Evolutionary conservation across 2,888 invertebrate genomes (phyloP).

Genomic region (Drosophila gaucha): DNA sequence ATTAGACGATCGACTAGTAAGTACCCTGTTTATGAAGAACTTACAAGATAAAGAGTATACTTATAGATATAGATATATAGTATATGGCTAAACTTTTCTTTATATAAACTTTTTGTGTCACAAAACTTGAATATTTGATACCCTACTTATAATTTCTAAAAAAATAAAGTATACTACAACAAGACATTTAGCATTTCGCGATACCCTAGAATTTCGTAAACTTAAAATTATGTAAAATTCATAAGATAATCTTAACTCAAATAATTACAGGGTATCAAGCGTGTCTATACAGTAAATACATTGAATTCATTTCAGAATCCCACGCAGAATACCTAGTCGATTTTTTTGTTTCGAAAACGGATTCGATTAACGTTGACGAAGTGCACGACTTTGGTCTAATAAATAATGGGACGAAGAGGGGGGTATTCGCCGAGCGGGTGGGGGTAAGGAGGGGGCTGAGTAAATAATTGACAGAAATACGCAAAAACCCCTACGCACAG

Average conservation of each 20-base stretch:
- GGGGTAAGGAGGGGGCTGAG: neutral
- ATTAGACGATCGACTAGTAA: neutral
- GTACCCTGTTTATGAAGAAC: slow-evolving; percentile 29
- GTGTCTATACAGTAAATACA: slow-evolving; percentile 7
- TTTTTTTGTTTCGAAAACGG: slow-evolving; percentile 46
- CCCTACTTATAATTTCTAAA: too few species aligned
- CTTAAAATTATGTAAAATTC: too few species aligned
- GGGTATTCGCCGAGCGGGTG: neutral
- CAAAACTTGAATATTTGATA: too few species aligned
- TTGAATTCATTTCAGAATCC: slow-evolving; percentile 68
- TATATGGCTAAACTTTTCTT: too few species aligned
- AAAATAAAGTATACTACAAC: too few species aligned
- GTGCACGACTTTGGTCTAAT: slow-evolving; percentile 78
- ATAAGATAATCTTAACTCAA: neutral
- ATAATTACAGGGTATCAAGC: slow-evolving; percentile 30
- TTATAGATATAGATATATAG: too few species aligned
- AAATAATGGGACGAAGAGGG: slow-evolving; percentile 28
- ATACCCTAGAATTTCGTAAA: too few species aligned
- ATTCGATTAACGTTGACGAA: slow-evolving; percentile 74
- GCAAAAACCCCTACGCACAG: slow-evolving; percentile 71
- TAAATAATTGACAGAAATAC: slow-evolving; percentile 47
- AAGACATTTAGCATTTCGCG: too few species aligned
- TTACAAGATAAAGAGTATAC: too few species aligned
- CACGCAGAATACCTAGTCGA: slow-evolving; percentile 65
- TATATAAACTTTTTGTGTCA: neutral